A percentile compares a stretch with the other conserved stretches of the same genome.
These are phyloP conservation scores for Macrosiphum euphorbiae DNA, from an alignment of 2,888 invertebrate species.

Conservation along the genomic window DNA sequence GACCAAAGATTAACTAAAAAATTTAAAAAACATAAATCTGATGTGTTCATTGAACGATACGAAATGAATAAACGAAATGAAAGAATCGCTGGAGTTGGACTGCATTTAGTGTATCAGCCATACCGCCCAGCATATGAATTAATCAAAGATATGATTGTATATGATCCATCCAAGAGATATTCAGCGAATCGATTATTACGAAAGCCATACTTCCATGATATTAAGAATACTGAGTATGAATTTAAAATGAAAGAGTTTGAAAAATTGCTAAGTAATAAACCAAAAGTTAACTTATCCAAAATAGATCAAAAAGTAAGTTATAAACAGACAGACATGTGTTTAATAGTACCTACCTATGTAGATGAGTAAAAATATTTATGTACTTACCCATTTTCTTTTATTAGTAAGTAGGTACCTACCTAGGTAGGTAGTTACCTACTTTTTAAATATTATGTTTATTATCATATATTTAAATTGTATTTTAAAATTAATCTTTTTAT, in stretches of 20 bases:
- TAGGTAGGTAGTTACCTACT: too few relatives aligned
- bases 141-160: conserved; percentile 75
- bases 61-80: not conserved
- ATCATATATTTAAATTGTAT: too few relatives aligned
- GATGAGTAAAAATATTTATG: not conserved
- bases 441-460: too few relatives aligned
- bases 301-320: conserved; percentile 15
- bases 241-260: conserved; percentile 3
- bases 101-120: conserved; percentile 70
- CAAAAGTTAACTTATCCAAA: not conserved
- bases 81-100: conserved; percentile 67
- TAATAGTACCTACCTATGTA: not conserved
- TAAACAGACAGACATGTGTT: not conserved
- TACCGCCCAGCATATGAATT: conserved; percentile 73
- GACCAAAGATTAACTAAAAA: conserved; percentile 72
- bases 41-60: conserved; percentile 38
- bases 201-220: conserved; percentile 43
- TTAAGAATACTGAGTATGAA: conserved; percentile 8
- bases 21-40: conserved; percentile 70
- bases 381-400: too few relatives aligned
- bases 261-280: not conserved
- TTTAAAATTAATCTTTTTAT: too few relatives aligned
- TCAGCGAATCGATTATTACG: conserved; percentile 67
- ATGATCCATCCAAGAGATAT: conserved; percentile 76
- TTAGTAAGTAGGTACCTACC: too few relatives aligned